A percentile compares a stretch with the other conserved stretches of the same genome.
Conservation (phyloP, 2,797 vertebrate species). For the Oreochromis grahami region DNA sequence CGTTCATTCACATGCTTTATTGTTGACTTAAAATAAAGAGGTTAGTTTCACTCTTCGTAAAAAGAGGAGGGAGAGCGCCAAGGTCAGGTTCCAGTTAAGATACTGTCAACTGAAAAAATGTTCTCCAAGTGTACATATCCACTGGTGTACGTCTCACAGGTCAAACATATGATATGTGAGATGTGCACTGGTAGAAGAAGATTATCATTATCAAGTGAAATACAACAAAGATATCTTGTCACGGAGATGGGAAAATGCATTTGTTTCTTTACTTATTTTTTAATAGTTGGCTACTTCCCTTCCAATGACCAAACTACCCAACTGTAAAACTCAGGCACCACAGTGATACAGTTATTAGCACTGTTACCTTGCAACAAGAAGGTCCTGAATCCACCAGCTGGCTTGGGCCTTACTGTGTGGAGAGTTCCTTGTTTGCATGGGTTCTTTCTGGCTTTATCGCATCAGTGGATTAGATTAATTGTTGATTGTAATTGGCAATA, state of each 20-base stretch:
- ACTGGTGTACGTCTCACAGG: not conserved
- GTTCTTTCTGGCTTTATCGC: not conserved
- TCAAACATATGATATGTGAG: not conserved
- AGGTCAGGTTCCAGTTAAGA: constrained; percentile 51
- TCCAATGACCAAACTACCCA: not conserved
- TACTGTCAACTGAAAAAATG: constrained; percentile 42
- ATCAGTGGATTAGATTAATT: not conserved
- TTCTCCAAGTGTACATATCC: not conserved
- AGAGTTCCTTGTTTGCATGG: not conserved
- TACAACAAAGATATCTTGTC: not conserved
- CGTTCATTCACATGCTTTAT: constrained; percentile 70
- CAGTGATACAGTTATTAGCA: not conserved
- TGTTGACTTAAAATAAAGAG: constrained; percentile 68
- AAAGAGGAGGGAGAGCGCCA: constrained; percentile 1
- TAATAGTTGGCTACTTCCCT: not conserved
- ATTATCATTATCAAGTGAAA: constrained; percentile 18
- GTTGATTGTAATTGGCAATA: not conserved
- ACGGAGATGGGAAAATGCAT: not conserved
- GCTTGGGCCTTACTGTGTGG: not conserved
- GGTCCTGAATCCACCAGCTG: not conserved
- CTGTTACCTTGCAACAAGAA: not conserved
- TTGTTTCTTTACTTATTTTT: not conserved
- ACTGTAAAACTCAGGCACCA: not conserved
- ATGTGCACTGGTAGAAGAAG: not conserved
- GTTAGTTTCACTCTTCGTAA: constrained; percentile 36